A percentile compares a stretch with the other conserved stretches of the same genome.
Conservation (phyloP, 64 coral and sea anemone genomes). For the Pocillopora damicornis region DNA sequence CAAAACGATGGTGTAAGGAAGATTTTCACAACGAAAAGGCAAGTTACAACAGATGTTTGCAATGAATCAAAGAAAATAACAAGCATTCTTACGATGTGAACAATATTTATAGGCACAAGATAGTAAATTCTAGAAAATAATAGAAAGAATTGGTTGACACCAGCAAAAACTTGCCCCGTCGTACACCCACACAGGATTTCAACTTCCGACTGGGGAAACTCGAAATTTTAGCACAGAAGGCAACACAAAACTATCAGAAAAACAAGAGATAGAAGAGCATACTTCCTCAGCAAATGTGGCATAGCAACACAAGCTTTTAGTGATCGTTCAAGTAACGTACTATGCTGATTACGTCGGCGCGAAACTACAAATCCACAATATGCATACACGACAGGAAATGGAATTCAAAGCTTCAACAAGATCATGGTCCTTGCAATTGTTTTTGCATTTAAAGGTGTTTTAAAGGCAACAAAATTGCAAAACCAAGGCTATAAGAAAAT, state of each 20-base stretch:
- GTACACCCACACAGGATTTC: conserved; percentile 24
- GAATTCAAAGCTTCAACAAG: conserved; percentile 21
- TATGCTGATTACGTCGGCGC: conserved; percentile 19
- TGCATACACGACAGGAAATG: conserved; percentile 34
- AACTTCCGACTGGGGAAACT: conserved; percentile 24
- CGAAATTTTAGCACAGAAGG: background rate
- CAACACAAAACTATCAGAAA: background rate
- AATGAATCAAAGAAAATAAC: background rate
- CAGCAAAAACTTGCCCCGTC: conserved; percentile 4
- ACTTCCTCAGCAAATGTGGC: too few relatives aligned
- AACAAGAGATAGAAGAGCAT: background rate
- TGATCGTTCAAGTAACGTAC: background rate
- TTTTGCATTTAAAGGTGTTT: background rate
- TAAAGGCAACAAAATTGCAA: background rate
- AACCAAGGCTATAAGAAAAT: background rate
- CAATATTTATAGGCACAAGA: background rate
- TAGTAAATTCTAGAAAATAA: background rate
- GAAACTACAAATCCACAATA: conserved; percentile 22
- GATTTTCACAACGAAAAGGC: background rate
- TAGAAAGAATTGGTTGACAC: conserved; percentile 6
- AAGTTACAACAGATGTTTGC: background rate
- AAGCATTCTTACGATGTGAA: background rate
- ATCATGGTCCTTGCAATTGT: conserved; percentile 9
- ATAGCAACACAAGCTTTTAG: conserved; percentile 5
- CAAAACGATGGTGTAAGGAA: background rate